Base-by-base conservation (phyloP, 2,797 vertebrate genomes). In the Hafferia zeledoni region DNA sequence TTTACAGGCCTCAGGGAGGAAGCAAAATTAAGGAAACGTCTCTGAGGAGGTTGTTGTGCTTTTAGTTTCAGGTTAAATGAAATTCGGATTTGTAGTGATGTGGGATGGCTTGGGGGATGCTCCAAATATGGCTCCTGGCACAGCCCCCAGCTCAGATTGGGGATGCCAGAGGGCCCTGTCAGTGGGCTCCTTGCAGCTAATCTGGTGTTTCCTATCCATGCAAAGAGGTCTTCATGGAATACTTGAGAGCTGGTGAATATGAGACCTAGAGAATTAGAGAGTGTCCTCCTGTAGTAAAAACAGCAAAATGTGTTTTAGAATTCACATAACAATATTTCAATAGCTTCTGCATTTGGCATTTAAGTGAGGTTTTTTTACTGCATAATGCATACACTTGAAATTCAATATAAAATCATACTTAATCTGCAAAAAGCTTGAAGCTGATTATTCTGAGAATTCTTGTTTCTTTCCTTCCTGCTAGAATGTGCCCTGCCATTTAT, bases 201-300 rank as follows among this genome's bases (percentile, higher is more conserved):
- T 10, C 11, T 0, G 0, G 14, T 1, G 0, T 28, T 71, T 83
- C 53, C 70, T 17, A 1, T 64, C 9, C 1, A 0, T 68, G 70
- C 43, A 27, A 31, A 90, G 50, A 2, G 3, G 17, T 76, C 67
- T 6, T 28, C 15, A 7, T 9, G 44, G 64, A 80, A 22, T 37
- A 30, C 44, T 41, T 65, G 13, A 56, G 46, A 94, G 35, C 12
- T 43, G 31, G 18, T 69, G 78, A 74, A 56, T 37, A 28, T 8
- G 18, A 89, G 53, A 65, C 35, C 28, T 27, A 63, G 30, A 43
- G 31, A 80, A 69, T 49, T 78, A 68, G 33, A 44, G 20, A 74
- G 16, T 39, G 18, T 63, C 59, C 56, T 91, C 56, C 56, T 77
- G 15, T 49, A 72, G 25, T 63, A 83, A 90, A 87, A 90, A 3